These are phyloP conservation scores for Copidosoma floridanum DNA, from an alignment of 1,140 invertebrate species.

Conservation along the genomic window DNA sequence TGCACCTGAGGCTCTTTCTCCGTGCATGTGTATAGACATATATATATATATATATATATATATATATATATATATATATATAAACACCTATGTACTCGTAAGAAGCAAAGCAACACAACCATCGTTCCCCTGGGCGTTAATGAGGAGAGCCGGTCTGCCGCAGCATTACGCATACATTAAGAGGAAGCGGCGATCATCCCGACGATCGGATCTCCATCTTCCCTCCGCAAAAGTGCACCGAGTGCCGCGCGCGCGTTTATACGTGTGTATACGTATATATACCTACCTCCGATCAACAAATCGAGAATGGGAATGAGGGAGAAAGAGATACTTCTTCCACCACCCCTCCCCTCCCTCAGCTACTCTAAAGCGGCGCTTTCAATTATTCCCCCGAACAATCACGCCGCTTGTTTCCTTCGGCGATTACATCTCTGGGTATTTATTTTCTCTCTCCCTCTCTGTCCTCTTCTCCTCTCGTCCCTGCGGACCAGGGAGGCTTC, in stretches of 20 bases:
- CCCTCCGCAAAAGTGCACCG: conserved; percentile 5
- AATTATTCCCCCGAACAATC: conserved; percentile 58
- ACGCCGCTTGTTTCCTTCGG: conserved; percentile 56
- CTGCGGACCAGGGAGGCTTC: too few relatives aligned
- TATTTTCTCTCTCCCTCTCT: too few relatives aligned
- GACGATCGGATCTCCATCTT: conserved; percentile 42
- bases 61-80: too few relatives aligned
- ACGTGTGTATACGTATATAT: too few relatives aligned
- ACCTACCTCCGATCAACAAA: too few relatives aligned
- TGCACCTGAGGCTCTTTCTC: too few relatives aligned
- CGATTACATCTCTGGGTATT: conserved; percentile 58
- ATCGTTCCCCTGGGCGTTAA: conserved; percentile 52
- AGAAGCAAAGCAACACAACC: too few relatives aligned
- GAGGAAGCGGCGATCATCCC: conserved; percentile 45
- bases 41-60: too few relatives aligned
- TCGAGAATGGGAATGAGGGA: conserved; percentile 6
- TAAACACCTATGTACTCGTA: too few relatives aligned
- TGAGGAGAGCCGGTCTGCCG: conserved; percentile 43
- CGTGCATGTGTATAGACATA: too few relatives aligned
- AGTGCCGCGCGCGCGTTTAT: background rate
- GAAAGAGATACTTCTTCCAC: conserved; percentile 23
- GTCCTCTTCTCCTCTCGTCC: too few relatives aligned
- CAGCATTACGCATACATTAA: conserved; percentile 56
- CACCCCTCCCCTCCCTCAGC: conserved; percentile 28
- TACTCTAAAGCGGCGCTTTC: conserved; percentile 50